These are phyloP conservation scores for Altica lythri DNA, from an alignment of 2,888 invertebrate species.

Conservation along the genomic window DNA sequence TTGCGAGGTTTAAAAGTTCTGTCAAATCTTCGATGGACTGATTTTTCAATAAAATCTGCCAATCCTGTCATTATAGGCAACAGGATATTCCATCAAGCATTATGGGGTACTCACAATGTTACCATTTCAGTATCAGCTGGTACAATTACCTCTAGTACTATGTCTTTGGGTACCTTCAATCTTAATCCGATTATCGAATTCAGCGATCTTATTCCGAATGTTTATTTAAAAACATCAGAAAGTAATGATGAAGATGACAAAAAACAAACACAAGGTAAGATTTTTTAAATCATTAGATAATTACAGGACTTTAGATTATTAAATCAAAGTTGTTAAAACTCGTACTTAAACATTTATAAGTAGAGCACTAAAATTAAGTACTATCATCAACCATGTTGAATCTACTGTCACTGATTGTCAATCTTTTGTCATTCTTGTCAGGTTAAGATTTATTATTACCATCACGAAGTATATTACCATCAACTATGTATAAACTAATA, in stretches of 20 bases:
- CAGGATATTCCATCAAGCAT: conserved; percentile 75
- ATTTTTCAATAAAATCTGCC: conserved; percentile 65
- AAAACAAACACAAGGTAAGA: conserved; percentile 70
- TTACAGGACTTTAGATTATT: too few relatives aligned
- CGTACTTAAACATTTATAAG: too few relatives aligned
- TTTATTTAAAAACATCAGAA: conserved; percentile 61
- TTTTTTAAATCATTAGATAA: background rate
- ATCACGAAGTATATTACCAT: too few relatives aligned
- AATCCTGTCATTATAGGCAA: conserved; percentile 67
- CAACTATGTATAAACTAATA: too few relatives aligned
- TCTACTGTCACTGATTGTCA: too few relatives aligned
- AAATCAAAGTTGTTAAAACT: too few relatives aligned
- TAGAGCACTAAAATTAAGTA: too few relatives aligned
- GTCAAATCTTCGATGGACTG: conserved; percentile 74
- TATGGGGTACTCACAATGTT: conserved; percentile 74
- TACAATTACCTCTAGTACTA: conserved; percentile 59
- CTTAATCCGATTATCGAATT: conserved; percentile 80
- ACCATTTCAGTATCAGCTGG: conserved; percentile 51
- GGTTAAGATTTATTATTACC: too few relatives aligned
- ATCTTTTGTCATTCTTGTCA: too few relatives aligned
- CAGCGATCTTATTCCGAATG: conserved; percentile 75
- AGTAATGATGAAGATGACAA: conserved; percentile 60
- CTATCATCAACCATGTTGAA: too few relatives aligned
- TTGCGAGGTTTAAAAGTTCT: conserved; percentile 73
- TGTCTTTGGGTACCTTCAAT: conserved; percentile 65